Base-by-base conservation (phyloP, 2,888 invertebrate genomes). In the Cremastinae sp. region DNA sequence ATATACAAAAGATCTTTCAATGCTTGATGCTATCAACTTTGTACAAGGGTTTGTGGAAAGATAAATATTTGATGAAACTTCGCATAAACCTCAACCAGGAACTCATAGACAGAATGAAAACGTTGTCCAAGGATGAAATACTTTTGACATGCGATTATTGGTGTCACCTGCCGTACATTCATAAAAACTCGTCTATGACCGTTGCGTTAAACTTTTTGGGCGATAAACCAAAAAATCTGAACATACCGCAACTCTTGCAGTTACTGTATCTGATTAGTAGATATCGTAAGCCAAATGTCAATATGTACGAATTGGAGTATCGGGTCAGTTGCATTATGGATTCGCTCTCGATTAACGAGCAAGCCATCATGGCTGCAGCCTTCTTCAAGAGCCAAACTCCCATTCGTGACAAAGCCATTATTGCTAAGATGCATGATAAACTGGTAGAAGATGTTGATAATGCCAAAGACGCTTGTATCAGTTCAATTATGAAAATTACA, bases 301-400 rank as follows among this genome's bases (percentile, higher is more conserved):
- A 92, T 58, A 92, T 94, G 90, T 94, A 94, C 80, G 93, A 94
- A 80, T 90, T 94, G 64, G 95, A 96, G 90, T 85, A 92, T 56
- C 90, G 91, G 47, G 82, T 94, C 66, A 88, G 91, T 34, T 85
- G 91, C 2, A 88, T 90, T 66, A 90, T 94, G n/a, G 83, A 92
- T 5, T 84, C 92, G 20, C 92, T 95, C 85, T 91, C 90, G 18
- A 80, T 93, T 4, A 92, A 94, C 79, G 95, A 96, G 85, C 87
- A 96, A 72, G 94, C 93, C 9, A 91, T 96, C 10, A 91, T 94
- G 80, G 92, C 94, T 2, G 93, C 95, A 92, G 95, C 94, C 0
- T 95, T 94, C 87, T 96, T 96, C 83, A 96, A 96, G 90, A 94
- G 93, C 12, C 92, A 93, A 89, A 94, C 93, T 0, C 92, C 91